A percentile compares a stretch with the other conserved stretches of the same genome.
These are phyloP conservation scores for Nyctibius grandis DNA, from an alignment of 2,797 vertebrate genomes.

Conservation along the genomic window DNA sequence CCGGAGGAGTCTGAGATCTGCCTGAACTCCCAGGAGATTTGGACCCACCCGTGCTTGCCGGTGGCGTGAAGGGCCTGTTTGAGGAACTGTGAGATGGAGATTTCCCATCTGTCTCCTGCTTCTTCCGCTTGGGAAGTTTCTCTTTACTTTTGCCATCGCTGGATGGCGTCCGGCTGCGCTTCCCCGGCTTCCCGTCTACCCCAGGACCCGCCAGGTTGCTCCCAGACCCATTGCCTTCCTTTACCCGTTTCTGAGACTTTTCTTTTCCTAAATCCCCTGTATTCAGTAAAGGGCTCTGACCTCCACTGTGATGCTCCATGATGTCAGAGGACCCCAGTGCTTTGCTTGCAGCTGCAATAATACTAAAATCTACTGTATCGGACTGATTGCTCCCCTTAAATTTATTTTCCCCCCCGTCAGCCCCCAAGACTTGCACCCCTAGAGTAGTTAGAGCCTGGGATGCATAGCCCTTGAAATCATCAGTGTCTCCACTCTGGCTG, in stretches of 20 bases:
- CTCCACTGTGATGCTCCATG: conserved; percentile 85
- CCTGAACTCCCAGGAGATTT: conserved; percentile 96
- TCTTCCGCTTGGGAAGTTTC: conserved; percentile 93
- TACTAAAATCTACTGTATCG: conserved; percentile 92
- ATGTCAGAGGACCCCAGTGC: conserved; percentile 82
- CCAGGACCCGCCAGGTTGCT: conserved; percentile 75
- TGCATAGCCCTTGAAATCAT: conserved; percentile 89
- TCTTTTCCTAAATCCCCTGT: conserved; percentile 81
- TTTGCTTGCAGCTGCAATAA: conserved; percentile 86
- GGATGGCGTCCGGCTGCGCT: conserved; percentile 94
- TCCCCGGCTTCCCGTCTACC: conserved; percentile 88
- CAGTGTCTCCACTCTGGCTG: conserved; percentile 92
- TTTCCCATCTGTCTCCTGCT: conserved; percentile 92
- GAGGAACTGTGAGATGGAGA: conserved; percentile 94
- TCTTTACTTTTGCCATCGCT: conserved; percentile 97
- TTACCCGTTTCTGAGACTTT: conserved; percentile 81
- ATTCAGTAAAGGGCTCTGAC: conserved; percentile 89
- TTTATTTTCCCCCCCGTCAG: conserved; percentile 80
- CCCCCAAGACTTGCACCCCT: conserved; percentile 78
- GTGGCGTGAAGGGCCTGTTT: conserved; percentile 92
- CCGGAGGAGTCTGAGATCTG: conserved; percentile 94
- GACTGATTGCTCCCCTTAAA: conserved; percentile 79
- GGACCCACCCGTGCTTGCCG: conserved; percentile 90
- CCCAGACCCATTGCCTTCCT: conserved; percentile 80
- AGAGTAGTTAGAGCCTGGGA: conserved; percentile 74